Evolutionary conservation across 1,140 invertebrate species (phyloP), one percentile per base, ranked within the genome.

Genomic region (Pentalonia nigronervosa): DNA sequence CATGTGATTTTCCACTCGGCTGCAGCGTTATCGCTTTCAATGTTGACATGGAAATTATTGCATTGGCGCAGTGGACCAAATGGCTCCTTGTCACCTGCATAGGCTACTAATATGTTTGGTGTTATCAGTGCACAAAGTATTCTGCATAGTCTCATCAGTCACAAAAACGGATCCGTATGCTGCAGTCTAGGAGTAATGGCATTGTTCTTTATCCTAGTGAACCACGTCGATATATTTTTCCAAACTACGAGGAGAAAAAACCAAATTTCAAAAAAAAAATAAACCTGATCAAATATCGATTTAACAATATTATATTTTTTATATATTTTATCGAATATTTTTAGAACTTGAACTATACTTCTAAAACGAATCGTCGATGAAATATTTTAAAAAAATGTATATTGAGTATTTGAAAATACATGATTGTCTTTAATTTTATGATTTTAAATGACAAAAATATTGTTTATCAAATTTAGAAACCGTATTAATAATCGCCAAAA

Each of bases 41-140:
- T 76, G 60, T 76, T 76, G 60, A 76, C 60, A 76, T 76, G 60
- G 60, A 76, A 76, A 76, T 76, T 76, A 76, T 76, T 76, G 60
- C 60, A 76, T 6, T 67, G 30, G 30, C 14, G 60, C 4, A n/a
- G n/a, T 76, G n/a, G 60, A 76, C 60, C 60, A 76, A 76, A 76
- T 76, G n/a, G 60, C 14, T 76, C 60, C 60, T 76, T 76, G 60
- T 76, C 60, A 76, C 60, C 60, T 76, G 60, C 14, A 6, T 76
- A 76, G 60, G 60, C 30, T 6, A n/a, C n/a, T n/a, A n/a, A 76
- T 76, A 76, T 76, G 60, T 76, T 76, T 76, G 14, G 30, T 30
- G 60, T 76, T 76, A 76, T 76, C 60, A 76, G 60, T 76, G 14
- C 30, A 17, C 6, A 76, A 76, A 76, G 30, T 76, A n/a, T 76